A percentile compares a stretch with the other conserved stretches of the same genome.
Evolutionary conservation across 2,797 vertebrate genomes (phyloP).

Genomic region (Channa striata): DNA sequence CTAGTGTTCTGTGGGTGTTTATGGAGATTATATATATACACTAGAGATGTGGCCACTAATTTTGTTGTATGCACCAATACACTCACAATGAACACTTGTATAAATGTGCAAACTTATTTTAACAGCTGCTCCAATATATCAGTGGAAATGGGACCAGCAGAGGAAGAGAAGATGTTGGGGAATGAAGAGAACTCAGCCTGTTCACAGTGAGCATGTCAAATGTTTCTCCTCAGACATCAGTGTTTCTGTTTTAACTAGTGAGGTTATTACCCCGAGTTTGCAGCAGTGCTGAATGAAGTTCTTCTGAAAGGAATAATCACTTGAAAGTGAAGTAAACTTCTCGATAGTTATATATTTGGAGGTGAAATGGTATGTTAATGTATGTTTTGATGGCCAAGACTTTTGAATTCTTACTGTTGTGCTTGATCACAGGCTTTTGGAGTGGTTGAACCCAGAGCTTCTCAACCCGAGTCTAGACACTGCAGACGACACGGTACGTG

Average conservation of each 20-base stretch:
- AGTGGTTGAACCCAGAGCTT: slow-evolving; percentile 81
- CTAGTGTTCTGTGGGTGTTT: too few relatives aligned
- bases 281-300: too few relatives aligned
- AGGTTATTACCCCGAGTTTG: too few relatives aligned
- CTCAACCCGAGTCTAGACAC: slow-evolving; percentile 50
- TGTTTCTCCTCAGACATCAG: background rate
- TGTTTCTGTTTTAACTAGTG: too few relatives aligned
- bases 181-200: slow-evolving; percentile 37
- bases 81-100: too few relatives aligned
- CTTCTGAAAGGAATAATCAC: background rate
- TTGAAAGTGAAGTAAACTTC: background rate
- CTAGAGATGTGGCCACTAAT: too few relatives aligned
- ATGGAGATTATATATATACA: too few relatives aligned
- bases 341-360: too few relatives aligned
- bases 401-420: background rate
- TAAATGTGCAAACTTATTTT: background rate
- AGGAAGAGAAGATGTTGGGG: slow-evolving; percentile 7
- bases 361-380: too few relatives aligned
- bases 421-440: slow-evolving; percentile 70
- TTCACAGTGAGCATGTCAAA: slow-evolving; percentile 43
- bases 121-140: background rate
- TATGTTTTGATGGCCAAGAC: background rate
- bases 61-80: too few relatives aligned
- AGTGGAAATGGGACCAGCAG: background rate
- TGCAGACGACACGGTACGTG: slow-evolving; percentile 30